Evolutionary conservation across 1,140 invertebrate species (phyloP).

Genomic region (Potamilus streckersoni): DNA sequence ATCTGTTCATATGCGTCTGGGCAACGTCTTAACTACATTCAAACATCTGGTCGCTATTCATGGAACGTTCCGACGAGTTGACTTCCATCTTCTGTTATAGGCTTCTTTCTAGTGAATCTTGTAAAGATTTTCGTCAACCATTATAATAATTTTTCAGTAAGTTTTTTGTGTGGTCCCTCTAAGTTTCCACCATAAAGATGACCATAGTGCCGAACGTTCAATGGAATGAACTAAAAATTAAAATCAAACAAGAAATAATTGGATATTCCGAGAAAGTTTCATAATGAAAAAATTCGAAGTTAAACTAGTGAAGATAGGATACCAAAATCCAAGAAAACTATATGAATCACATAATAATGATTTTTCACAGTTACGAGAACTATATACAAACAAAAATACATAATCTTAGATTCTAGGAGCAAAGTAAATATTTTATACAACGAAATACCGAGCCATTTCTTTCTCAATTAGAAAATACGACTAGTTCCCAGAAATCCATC

Average conservation of each 20-base stretch:
- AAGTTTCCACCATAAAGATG: too few relatives aligned
- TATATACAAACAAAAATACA: conserved; percentile 9
- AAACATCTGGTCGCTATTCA: too few relatives aligned
- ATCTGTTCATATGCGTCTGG: too few relatives aligned
- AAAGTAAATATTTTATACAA: conserved; percentile 29
- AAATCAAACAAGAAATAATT: conserved; percentile 31
- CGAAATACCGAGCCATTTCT: conserved; percentile 32
- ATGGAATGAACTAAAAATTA: conserved; percentile 25
- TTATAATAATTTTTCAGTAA: too few relatives aligned
- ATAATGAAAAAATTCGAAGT: conserved; percentile 5
- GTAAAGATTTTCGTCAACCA: too few relatives aligned
- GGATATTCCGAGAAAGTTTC: conserved; percentile 31
- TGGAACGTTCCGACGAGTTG: too few relatives aligned
- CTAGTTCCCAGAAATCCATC: conserved; percentile 24
- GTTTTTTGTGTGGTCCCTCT: too few relatives aligned
- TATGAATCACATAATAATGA: conserved; percentile 14
- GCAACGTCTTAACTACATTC: too few relatives aligned
- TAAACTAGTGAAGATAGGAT: conserved; percentile 18
- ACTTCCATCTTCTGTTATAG: too few relatives aligned
- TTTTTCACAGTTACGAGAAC: not conserved
- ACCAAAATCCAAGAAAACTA: conserved; percentile 12
- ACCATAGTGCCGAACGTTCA: too few relatives aligned
- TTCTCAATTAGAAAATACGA: conserved; percentile 28
- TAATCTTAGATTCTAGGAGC: conserved; percentile 17
- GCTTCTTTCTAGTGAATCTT: too few relatives aligned